Conservation (phyloP, 2,113 vertebrate genomes). For the Daubentonia madagascariensis region DNA sequence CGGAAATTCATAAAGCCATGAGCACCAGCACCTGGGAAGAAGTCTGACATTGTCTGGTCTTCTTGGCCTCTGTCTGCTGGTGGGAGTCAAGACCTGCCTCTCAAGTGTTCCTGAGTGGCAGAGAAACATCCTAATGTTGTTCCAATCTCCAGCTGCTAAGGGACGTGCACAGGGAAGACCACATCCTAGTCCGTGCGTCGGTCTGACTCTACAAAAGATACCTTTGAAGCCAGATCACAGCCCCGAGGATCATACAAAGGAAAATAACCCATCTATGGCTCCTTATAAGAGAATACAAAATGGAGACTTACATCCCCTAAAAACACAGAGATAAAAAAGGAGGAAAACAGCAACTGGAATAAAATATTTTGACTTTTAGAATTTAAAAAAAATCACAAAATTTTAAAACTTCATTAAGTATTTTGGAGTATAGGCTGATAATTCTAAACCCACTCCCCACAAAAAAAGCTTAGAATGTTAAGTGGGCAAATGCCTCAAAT, state of each 20-base stretch:
- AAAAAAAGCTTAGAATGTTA: neutral
- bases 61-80: neutral
- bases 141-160: fast-evolving
- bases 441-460: neutral
- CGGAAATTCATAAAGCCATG: neutral
- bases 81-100: neutral
- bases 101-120: neutral
- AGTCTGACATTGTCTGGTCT: fast-evolving
- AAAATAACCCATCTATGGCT: neutral
- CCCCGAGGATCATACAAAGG: neutral
- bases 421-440: neutral
- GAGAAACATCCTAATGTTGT: neutral
- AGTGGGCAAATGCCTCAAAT: neutral
- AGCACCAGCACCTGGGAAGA: no score
- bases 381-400: neutral
- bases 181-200: fast-evolving
- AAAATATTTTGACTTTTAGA: neutral
- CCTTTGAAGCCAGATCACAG: neutral
- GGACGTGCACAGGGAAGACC: no score
- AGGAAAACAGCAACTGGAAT: neutral
- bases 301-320: neutral
- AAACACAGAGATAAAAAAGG: neutral
- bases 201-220: fast-evolving
- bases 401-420: neutral
- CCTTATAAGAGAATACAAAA: no score